Base-by-base conservation (phyloP, 2,888 invertebrate species). In the Corbicula japonica region DNA sequence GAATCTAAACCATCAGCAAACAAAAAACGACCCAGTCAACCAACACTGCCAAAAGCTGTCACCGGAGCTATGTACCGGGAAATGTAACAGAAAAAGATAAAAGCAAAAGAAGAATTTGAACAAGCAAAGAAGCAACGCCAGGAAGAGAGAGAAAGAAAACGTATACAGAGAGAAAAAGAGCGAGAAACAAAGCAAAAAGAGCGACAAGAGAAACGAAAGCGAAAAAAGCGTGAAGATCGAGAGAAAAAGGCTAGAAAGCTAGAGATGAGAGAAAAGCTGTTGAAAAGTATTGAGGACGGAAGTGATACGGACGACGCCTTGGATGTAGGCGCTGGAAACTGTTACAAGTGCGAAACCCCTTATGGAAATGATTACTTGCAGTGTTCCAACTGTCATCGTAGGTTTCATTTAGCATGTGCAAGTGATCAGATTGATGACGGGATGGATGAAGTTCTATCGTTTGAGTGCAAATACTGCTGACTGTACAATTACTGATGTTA, bases 391-490 rank as follows among this genome's bases (percentile, higher is more conserved):
- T 26, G 15, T 15, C 54, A 21, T 28, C 54, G 54, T 12, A 23
- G 54, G 8, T 54, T 54, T 54, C 54, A 54, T 54, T 54, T 54
- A 6, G 54, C 30, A 28, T 54, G 54, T 54, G 54, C 54, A 6
- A 54, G 28, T 18, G 10, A 28, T 54, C 54, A 28, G 54, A 54
- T 54, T 54, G 54, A 26, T 23, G 54, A 54, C 21, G 54, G 54
- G 12, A 23, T 54, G 15, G 54, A 54, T 54, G 54, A 54, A 6
- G 8, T 54, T 15, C 54, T 54, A 26, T 28, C 54, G 8, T 54
- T 54, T 26, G 54, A 54, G 54, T 54, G 54, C 28, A 54, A 54
- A 54, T 30, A 54, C 54, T 54, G 54, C 28, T 54, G 28, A 26
- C 18, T 41, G 10, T 41, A 41, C 8, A 15, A 41, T 41, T 41